Conservation (phyloP, 2,113 vertebrate genomes). For the Mastomys natalensis region DNA sequence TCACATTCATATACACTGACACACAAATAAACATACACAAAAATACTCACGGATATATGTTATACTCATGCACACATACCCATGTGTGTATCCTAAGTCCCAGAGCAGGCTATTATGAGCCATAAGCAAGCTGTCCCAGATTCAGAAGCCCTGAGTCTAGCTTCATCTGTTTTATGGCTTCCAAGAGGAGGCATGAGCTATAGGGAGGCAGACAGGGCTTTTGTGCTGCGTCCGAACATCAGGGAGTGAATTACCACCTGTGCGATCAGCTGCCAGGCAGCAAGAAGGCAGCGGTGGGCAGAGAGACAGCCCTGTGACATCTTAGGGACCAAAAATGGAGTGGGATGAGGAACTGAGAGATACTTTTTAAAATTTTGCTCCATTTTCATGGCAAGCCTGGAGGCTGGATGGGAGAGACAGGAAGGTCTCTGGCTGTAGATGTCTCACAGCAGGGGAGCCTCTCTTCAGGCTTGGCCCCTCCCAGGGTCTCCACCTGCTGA, state of each 20-base stretch:
- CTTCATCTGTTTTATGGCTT: not conserved
- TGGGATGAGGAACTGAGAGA: not conserved
- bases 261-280: not conserved
- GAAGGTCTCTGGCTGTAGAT: not conserved
- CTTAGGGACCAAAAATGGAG: not conserved
- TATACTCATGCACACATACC: too few relatives aligned
- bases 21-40: not conserved
- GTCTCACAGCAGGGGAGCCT: not conserved
- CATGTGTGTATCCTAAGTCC: not conserved
- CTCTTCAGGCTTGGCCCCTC: not conserved
- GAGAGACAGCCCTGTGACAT: not conserved
- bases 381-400: too few relatives aligned
- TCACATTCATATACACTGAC: not conserved
- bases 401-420: fast-evolving
- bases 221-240: not conserved
- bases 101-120: not conserved
- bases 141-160: too few relatives aligned
- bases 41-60: not conserved
- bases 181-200: not conserved
- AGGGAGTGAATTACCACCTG: not conserved
- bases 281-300: not conserved
- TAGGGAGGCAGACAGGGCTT: not conserved
- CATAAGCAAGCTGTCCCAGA: not conserved
- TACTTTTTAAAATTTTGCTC: not conserved
- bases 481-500: not conserved